Evolutionary conservation across 1,140 invertebrate genomes (phyloP).

Genomic region (Patella vulgata): DNA sequence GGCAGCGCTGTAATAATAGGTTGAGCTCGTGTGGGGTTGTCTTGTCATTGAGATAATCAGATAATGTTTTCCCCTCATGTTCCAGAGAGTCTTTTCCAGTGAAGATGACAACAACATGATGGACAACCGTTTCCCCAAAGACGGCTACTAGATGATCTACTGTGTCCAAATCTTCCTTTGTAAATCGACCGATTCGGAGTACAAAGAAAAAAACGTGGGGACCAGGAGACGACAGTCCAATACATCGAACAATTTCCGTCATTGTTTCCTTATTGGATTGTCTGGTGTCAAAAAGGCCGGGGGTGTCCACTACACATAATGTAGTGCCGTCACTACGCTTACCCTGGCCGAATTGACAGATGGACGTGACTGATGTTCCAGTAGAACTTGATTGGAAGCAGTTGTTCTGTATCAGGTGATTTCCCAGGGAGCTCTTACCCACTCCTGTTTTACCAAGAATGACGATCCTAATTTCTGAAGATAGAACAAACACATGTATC

Average conservation of each 20-base stretch:
- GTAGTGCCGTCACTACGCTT: no score
- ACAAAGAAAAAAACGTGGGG: slow-evolving; percentile 17
- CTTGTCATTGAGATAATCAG: background rate
- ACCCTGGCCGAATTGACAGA: no score
- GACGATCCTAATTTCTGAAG: no score
- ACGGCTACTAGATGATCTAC: slow-evolving; percentile 9
- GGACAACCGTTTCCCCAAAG: slow-evolving; percentile 11
- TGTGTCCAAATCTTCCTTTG: slow-evolving; percentile 16
- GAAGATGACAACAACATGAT: slow-evolving; percentile 15
- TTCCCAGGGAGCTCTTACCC: background rate
- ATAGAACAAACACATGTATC: no score
- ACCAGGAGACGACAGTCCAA: slow-evolving; percentile 19
- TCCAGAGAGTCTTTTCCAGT: slow-evolving; percentile 17
- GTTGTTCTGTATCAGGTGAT: background rate
- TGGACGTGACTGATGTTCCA: no score
- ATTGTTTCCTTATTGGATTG: slow-evolving; percentile 1
- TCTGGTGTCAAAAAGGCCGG: slow-evolving; percentile 22
- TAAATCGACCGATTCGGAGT: slow-evolving; percentile 6
- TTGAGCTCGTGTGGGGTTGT: background rate
- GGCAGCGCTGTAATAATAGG: background rate
- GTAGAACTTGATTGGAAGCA: slow-evolving; percentile 1
- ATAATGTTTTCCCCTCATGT: background rate
- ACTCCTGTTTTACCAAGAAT: slow-evolving; percentile 3
- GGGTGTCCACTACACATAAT: slow-evolving; percentile 22
- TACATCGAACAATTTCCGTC: slow-evolving; percentile 24